A percentile compares a stretch with the other conserved stretches of the same genome.
These are phyloP conservation scores for Calliphora vicina DNA, from an alignment of 1,140 invertebrate genomes.

Conservation along the genomic window DNA sequence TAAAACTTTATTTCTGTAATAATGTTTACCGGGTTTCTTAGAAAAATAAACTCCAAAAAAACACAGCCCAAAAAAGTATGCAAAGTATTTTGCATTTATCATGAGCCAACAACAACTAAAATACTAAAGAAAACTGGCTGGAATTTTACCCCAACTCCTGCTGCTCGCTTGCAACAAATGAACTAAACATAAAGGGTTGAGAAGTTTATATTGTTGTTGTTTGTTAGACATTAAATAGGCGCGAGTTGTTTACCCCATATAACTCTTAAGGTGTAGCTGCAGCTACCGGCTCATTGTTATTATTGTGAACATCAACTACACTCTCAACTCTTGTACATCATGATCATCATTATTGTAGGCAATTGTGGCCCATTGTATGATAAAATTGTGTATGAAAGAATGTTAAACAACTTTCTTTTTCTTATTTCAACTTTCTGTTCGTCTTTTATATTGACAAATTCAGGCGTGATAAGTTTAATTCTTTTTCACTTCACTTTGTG, in stretches of 20 bases:
- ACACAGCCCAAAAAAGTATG: conserved; percentile 59
- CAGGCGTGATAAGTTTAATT: conserved; percentile 35
- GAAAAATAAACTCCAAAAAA: conserved; percentile 44
- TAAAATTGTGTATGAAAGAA: conserved; percentile 11
- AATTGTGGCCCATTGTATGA: conserved; percentile 16
- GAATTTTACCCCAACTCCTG: not conserved
- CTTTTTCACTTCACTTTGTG: not conserved
- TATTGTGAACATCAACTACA: not conserved
- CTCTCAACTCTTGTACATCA: not conserved
- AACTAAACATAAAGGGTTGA: conserved; percentile 27
- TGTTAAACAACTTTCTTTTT: not conserved
- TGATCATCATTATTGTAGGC: conserved; percentile 4
- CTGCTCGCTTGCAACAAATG: conserved; percentile 43
- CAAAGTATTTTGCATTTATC: conserved; percentile 61
- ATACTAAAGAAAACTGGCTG: not conserved
- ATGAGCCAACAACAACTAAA: conserved; percentile 42
- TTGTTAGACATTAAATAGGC: not conserved
- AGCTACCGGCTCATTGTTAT: not conserved
- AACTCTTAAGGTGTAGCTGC: not conserved
- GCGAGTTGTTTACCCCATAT: not conserved
- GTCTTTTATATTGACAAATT: conserved; percentile 32
- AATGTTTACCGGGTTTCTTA: not conserved
- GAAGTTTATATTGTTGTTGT: not conserved
- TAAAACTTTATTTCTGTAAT: too few relatives aligned
- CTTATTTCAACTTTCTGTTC: not conserved